Evolutionary conservation across 2,888 invertebrate species (phyloP).

Genomic region (Myopa tessellatipennis): DNA sequence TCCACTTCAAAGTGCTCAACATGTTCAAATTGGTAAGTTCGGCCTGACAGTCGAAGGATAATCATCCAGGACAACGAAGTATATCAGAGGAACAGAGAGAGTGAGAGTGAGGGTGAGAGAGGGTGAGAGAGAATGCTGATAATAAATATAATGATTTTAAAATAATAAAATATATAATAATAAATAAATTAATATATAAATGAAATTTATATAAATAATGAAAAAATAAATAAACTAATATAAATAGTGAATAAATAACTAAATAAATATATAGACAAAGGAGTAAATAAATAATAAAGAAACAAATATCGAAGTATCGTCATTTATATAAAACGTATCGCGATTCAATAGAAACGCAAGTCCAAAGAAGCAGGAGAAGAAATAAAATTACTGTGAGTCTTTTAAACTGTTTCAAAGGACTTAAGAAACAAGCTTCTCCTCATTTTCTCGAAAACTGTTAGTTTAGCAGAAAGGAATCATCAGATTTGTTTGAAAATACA

Average conservation of each 20-base stretch:
- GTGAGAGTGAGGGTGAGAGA: not conserved
- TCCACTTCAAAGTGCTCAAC: slow-evolving; percentile 53
- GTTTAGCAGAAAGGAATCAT: no score
- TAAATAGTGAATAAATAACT: not conserved
- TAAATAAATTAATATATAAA: no score
- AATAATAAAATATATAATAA: not conserved
- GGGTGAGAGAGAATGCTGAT: not conserved
- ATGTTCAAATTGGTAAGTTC: slow-evolving; percentile 70
- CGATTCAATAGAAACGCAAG: no score
- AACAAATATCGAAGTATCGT: not conserved
- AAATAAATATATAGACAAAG: not conserved
- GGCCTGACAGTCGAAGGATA: slow-evolving; percentile 2
- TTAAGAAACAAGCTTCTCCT: no score
- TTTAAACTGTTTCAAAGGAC: no score
- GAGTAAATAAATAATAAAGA: not conserved
- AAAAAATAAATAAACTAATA: not conserved
- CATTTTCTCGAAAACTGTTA: no score
- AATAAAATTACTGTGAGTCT: no score
- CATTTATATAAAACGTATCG: not conserved
- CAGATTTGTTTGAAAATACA: no score
- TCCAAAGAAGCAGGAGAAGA: no score
- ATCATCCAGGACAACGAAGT: not conserved
- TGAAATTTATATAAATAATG: not conserved
- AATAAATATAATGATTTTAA: not conserved
- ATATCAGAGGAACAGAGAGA: not conserved